Evolutionary conservation across 2,113 vertebrate species (phyloP).

Genomic region (Cynopterus brachyotis): DNA sequence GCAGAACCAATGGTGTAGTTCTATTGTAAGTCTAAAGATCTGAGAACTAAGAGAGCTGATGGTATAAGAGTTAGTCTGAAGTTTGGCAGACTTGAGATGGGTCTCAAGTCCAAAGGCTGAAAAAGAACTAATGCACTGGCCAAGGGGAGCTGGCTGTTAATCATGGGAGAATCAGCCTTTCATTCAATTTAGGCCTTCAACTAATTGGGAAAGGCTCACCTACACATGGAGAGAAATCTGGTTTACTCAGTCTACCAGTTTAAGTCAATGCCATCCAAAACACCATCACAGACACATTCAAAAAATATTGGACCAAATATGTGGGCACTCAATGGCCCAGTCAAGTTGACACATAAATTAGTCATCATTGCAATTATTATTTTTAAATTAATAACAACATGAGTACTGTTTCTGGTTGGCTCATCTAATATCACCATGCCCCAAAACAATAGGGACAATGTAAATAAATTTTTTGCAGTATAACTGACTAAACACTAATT

Average conservation of each 20-base stretch:
- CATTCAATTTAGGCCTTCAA: background rate
- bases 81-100: background rate
- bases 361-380: background rate
- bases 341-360: background rate
- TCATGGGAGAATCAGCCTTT: background rate
- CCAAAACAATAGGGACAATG: background rate
- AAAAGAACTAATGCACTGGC: background rate
- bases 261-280: background rate
- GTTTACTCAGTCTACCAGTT: background rate
- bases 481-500: background rate
- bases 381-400: background rate
- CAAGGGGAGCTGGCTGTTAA: background rate
- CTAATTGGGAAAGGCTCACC: background rate
- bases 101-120: background rate
- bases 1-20: background rate
- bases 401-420: background rate
- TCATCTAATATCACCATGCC: background rate
- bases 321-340: too few species aligned
- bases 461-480: background rate
- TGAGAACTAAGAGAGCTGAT: background rate
- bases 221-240: background rate
- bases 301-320: background rate
- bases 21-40: background rate
- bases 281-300: background rate
- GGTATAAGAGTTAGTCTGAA: background rate